Conservation (phyloP, 2,113 vertebrate species). For the Callorhinus ursinus region DNA sequence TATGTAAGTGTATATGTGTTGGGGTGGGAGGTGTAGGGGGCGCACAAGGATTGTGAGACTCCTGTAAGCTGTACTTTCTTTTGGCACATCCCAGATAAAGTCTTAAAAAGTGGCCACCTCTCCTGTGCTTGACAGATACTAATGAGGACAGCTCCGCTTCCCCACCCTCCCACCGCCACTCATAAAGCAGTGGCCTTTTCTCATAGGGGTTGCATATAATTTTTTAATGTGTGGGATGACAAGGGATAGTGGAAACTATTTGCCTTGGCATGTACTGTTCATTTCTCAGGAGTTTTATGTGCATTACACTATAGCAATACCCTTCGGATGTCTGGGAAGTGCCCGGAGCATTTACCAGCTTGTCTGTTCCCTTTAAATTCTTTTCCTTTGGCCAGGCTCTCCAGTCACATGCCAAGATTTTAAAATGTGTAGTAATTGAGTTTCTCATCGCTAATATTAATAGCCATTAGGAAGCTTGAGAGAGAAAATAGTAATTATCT, state of each 20-base stretch:
- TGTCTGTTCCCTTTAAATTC: constrained; percentile 14
- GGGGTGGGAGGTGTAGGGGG: background rate
- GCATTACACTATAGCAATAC: background rate
- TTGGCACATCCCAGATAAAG: background rate
- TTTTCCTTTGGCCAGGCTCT: background rate
- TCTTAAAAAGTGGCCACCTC: background rate
- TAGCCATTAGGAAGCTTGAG: background rate
- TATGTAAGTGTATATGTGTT: background rate
- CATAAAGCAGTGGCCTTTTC: background rate
- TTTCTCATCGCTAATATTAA: constrained; percentile 52
- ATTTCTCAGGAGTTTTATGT: background rate
- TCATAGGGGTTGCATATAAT: background rate
- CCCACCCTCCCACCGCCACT: background rate
- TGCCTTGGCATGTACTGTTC: background rate
- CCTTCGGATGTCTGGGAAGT: background rate
- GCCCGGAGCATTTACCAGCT: background rate
- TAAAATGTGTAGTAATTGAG: constrained; percentile 4
- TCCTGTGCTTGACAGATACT: background rate
- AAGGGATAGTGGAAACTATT: constrained; percentile 12
- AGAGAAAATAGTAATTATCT: constrained; percentile 47
- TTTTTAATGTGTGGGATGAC: constrained; percentile 43
- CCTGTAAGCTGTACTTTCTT: background rate
- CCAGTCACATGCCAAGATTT: background rate
- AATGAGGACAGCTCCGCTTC: background rate
- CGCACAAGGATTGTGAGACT: background rate